These are phyloP conservation scores for Stomatorhinus walkeri DNA, from an alignment of 2,797 vertebrate species.

Conservation along the genomic window DNA sequence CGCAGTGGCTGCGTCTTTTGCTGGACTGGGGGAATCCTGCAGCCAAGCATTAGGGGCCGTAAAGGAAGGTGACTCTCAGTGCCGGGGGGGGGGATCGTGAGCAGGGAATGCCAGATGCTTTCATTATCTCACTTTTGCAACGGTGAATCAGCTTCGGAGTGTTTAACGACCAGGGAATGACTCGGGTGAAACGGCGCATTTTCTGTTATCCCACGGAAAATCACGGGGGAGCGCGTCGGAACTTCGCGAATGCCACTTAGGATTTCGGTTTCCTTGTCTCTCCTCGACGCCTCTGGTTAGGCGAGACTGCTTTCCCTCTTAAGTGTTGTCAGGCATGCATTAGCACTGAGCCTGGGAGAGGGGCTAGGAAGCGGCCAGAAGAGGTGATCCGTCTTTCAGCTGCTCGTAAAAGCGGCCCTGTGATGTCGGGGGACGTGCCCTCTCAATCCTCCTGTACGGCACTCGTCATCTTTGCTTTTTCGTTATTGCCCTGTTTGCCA, in stretches of 20 bases:
- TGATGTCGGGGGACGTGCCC: conserved; percentile 52
- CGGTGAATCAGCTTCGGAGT: not conserved
- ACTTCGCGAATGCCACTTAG: not conserved
- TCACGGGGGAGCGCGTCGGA: not conserved
- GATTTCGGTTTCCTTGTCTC: not conserved
- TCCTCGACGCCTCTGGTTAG: not conserved
- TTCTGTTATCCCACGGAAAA: not conserved
- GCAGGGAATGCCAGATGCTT: not conserved
- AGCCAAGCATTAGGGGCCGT: not conserved
- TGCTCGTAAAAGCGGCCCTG: not conserved
- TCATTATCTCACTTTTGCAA: not conserved
- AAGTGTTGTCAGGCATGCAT: not conserved
- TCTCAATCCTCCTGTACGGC: conserved; percentile 19
- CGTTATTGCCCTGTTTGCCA: not conserved
- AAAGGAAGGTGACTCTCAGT: not conserved
- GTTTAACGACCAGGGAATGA: not conserved
- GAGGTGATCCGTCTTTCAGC: not conserved
- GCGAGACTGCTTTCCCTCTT: not conserved
- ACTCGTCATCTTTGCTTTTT: not conserved
- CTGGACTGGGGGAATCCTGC: not conserved
- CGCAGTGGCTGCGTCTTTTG: not conserved
- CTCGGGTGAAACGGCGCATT: not conserved
- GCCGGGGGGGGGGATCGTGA: not conserved
- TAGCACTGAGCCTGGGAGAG: not conserved
- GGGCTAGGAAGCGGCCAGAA: not conserved